A percentile compares a stretch with the other conserved stretches of the same genome.
These are phyloP conservation scores for Cuculus canorus DNA, from an alignment of 2,797 vertebrate genomes.

Conservation along the genomic window DNA sequence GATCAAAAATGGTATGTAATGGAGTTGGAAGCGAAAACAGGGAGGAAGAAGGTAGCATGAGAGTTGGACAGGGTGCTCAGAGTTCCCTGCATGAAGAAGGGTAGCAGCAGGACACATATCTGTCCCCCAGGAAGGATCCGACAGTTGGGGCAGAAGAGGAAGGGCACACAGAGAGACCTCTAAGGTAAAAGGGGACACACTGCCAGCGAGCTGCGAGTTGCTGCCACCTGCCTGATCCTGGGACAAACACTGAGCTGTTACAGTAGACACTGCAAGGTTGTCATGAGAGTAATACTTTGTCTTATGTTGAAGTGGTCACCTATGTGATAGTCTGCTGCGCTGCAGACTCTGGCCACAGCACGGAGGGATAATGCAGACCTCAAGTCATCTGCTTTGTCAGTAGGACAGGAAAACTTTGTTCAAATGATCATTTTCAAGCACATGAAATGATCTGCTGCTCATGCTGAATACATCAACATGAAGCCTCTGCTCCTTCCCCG, in stretches of 20 bases:
- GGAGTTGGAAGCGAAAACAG: background rate
- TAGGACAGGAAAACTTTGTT: background rate
- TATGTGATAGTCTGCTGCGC: background rate
- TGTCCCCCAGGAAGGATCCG: background rate
- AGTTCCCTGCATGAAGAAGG: rapidly evolving
- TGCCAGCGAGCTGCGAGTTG: background rate
- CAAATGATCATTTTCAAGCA: background rate
- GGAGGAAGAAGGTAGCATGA: background rate
- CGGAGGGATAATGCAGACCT: background rate
- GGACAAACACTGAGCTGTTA: background rate
- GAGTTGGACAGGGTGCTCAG: background rate
- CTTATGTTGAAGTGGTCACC: background rate
- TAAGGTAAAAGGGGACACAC: background rate
- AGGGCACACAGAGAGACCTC: background rate
- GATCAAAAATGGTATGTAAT: background rate
- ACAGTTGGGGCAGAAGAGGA: background rate
- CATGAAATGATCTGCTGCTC: background rate
- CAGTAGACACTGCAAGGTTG: background rate
- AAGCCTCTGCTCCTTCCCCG: background rate
- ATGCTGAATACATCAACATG: background rate
- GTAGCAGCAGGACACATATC: background rate
- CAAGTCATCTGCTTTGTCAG: background rate
- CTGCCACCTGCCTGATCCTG: rapidly evolving
- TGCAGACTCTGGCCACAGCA: background rate
- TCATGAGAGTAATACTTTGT: rapidly evolving